Base-by-base conservation (phyloP, 2,888 invertebrate species). In the Pyrrhosoma nymphula region DNA sequence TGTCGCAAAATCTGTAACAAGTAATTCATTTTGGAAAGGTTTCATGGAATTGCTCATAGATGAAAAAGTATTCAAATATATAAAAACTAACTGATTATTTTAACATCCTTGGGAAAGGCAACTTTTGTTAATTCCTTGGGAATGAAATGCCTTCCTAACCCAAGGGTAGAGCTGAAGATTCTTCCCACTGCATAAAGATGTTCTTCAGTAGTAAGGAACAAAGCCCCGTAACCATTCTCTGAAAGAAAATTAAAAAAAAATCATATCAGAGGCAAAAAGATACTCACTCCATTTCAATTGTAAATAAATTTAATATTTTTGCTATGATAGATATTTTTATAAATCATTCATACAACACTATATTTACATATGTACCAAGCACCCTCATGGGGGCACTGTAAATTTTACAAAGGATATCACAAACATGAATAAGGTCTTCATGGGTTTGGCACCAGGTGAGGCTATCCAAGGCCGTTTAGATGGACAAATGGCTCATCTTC, bases 1-100 rank as follows among this genome's bases (percentile, higher is more conserved):
- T 16, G 60, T 18, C 14, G 56, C 63, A 91, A 91, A 60, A 91
- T 91, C 91, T 91, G 35, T 23, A 91, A 60, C 0, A 90, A 56
- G 26, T 69, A 20, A 3, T 69, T 69, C 1, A 69, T 3, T 26
- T 69, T 69, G 12, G 26, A 26, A 26, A 69, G 23, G 10, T 69
- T 26, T 12, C 69, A 26, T 1, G 60, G 20, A 20, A 20, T 60
- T 14, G 16, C 2, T 16, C 60, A 60, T 4, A 8, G 60, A 60
- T 8, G 18, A 35, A 20, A 47, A 23, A 47, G 0, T 39, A 39
- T 35, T 88, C n/a, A 89, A 88, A 88, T 30, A 23, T 12, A 47
- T 55, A 20, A 23, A 39, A 89, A 89, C 89, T n/a, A 89, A 89
- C 89, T 55, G 8, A 23, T 23, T 14, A 89, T 89, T 89, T 89